Base-by-base conservation (phyloP, 2,888 invertebrate species). In the Adineta ricciae region DNA sequence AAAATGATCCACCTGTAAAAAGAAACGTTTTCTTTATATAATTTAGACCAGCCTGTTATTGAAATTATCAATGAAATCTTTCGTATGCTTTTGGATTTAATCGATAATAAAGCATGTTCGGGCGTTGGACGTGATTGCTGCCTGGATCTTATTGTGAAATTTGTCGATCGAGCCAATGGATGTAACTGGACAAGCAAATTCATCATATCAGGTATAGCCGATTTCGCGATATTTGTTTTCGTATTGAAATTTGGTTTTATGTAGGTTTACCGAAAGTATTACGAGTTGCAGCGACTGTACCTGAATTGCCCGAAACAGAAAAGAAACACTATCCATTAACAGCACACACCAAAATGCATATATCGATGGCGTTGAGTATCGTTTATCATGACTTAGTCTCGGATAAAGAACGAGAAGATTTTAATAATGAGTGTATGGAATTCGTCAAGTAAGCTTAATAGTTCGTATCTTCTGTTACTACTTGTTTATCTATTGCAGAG, bases 381-480 rank as follows among this genome's bases (percentile, higher is more conserved):
- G 93, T 98, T 86, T 97, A 96, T 91, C 97, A 97, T 88, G 97
- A 97, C 89, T 95, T 97, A 95, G 95, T 95, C 89, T 95, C 95
- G 89, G 99, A 99, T 90, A 93, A 93, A 89, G 88, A 91, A 86
- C 87, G 91, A 38, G 89, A 90, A 27, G 87, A 86, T 78, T 78
- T 41, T 19, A 78, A 78, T 78, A 78, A 41, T 78, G 78, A 78
- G 41, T 78, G 78, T 78, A 41, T 41, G 1, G 78, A 78, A 41
- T 78, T 78, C 41, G 41, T 78, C 0, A 78, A 32, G 78, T 78
- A 78, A 41, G n/a, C 41, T 11, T 21, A n/a, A 64, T 11, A 14
- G 0, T 14, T 64, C 11, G 11, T 52, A 21, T 16, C 0, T 16
- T 64, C 32, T 14, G 4, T 64, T 14, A 11, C 32, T 32, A 4